Base-by-base conservation (phyloP, 92 coral and sea anemone genomes). In the Epizoanthus scotinus region DNA sequence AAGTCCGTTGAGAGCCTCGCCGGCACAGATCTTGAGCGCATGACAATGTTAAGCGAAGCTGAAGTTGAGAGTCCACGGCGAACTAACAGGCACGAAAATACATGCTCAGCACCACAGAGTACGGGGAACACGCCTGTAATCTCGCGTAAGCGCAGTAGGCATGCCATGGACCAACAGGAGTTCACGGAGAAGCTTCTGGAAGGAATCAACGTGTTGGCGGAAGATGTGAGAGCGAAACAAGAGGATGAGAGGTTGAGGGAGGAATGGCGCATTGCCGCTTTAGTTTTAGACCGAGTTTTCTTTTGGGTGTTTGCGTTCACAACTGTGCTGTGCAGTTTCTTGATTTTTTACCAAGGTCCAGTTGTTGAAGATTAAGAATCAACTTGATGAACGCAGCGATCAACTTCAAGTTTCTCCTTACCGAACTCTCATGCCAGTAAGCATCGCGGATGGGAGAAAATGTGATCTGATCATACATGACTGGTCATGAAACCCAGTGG, bases 221-320 rank as follows among this genome's bases (percentile, higher is more conserved):
- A 93, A 17, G 97, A 93, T 84, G 94, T 93, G 65, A 84, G 90
- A 9, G 88, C 89, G 8, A 80, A 79, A 49, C 94, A 93, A 36
- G 97, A 93, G 34, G 94, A 93, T 62, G 97, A 93, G 44, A 82
- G 97, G 34, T 88, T 89, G 10, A 67, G 97, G 38, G 97, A 93
- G 22, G 97, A 93, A 26, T 93, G 97, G 97, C 88, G 97, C 9
- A 87, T 90, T 27, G 97, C 97, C 3, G 97, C 97, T 1, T 84
- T 93, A 38, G 91, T 93, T 13, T 69, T 93, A 67, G 97, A 92
- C 53, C 90, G 97, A 58, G 88, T 92, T 87, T 92, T 92, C 84
- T 92, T 92, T 59, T 92, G 97, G 97, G 73, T 90, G 71, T 87
- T 92, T 66, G 67, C 88, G 28, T 82, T 87, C 53, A 85, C 86